A percentile compares a stretch with the other conserved stretches of the same genome.
Evolutionary conservation across 2,113 vertebrate genomes (phyloP).

Genomic region (Macheiramphus alcinus): DNA sequence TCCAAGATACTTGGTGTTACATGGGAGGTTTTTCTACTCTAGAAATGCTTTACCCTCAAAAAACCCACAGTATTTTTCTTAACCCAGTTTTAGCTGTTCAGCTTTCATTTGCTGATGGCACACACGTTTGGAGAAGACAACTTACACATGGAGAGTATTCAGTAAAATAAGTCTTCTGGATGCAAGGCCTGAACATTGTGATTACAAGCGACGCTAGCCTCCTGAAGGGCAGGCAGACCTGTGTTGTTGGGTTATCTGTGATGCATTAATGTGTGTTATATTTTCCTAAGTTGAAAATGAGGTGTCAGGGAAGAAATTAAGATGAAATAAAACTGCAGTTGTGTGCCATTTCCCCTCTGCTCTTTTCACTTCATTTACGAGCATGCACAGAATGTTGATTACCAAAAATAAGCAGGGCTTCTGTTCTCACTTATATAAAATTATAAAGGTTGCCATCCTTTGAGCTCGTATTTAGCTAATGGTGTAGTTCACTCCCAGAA

Average conservation of each 20-base stretch:
- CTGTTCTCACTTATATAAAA: background rate
- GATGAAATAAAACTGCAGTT: background rate
- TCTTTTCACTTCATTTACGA: background rate
- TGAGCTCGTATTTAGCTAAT: background rate
- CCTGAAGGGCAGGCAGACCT: background rate
- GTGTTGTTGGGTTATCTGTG: background rate
- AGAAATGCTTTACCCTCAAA: background rate
- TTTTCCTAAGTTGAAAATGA: background rate
- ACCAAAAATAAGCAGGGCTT: background rate
- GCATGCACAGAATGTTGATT: background rate
- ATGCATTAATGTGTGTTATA: fast-evolving
- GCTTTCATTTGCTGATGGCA: background rate
- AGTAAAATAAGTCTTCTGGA: background rate
- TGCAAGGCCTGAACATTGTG: fast-evolving
- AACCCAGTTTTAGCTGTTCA: background rate
- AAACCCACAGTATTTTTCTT: background rate
- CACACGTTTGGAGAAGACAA: background rate
- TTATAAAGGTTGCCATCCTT: background rate
- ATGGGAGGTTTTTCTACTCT: background rate
- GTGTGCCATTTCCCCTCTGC: background rate
- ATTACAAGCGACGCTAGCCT: fast-evolving
- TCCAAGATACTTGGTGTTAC: background rate
- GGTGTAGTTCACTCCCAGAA: background rate
- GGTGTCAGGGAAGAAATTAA: background rate
- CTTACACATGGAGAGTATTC: background rate